Evolutionary conservation across 1,140 invertebrate species (phyloP).

Genomic region (Oncopodura yosiiana): DNA sequence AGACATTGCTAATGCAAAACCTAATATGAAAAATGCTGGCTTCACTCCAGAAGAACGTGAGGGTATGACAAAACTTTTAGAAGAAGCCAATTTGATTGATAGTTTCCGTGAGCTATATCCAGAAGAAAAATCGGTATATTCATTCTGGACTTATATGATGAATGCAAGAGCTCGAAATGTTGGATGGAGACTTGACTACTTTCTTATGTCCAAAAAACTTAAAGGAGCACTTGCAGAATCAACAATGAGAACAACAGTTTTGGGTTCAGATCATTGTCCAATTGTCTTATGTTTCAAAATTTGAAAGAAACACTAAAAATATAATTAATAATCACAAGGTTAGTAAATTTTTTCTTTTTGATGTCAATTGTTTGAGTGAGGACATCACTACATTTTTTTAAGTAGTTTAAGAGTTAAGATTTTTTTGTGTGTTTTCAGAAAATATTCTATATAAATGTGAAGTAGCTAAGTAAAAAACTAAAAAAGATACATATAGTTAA

Average conservation of each 20-base stretch:
- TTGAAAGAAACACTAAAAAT: no score
- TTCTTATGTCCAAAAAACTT: conserved; percentile 72
- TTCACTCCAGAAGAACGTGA: conserved; percentile 90
- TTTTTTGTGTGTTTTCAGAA: no score
- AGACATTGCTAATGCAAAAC: conserved; percentile 92
- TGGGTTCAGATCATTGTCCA: conserved; percentile 83
- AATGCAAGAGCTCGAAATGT: conserved; percentile 80
- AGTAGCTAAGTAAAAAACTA: no score
- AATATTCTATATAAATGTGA: no score
- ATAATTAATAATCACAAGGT: no score
- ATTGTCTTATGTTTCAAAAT: conserved; percentile 60
- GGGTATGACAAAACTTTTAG: conserved; percentile 74
- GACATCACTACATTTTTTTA: no score
- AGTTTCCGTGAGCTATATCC: conserved; percentile 82
- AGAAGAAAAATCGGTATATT: conserved; percentile 69
- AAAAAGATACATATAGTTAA: no score
- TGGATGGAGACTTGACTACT: conserved; percentile 95
- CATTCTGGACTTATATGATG: conserved; percentile 87
- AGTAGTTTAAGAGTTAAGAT: no score
- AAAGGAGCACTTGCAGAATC: conserved; percentile 67
- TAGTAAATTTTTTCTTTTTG: no score
- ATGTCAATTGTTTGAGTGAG: no score
- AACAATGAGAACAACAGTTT: conserved; percentile 59
- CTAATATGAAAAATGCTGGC: conserved; percentile 84
- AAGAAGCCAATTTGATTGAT: conserved; percentile 68